phyloP scores from a whole-genome alignment of 1,140 invertebrate species.

The Drosophila baimaii region DNA sequence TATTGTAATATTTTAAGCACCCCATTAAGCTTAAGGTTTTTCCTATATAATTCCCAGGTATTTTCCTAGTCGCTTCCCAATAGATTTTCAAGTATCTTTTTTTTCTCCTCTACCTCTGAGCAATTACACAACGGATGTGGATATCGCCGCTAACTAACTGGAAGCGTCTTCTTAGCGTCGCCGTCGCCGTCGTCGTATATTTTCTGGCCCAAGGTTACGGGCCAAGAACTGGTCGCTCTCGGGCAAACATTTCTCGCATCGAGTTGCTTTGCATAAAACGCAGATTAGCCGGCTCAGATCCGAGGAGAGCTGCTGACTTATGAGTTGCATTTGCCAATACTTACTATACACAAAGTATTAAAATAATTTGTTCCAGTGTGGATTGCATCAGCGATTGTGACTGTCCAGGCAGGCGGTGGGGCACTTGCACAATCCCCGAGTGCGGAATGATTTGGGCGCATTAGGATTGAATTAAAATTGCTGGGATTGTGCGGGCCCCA shows the following conservation, averaged over 20 bases:
- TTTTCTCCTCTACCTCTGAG: slow-evolving; percentile 19
- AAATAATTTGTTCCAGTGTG: slow-evolving; percentile 47
- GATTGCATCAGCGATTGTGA: slow-evolving; percentile 37
- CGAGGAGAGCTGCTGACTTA: slow-evolving; percentile 40
- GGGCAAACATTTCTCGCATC: slow-evolving; percentile 40
- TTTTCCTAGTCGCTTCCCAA: background rate
- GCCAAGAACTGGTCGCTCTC: slow-evolving; percentile 64
- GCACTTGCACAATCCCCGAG: slow-evolving; percentile 59
- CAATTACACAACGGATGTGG: slow-evolving; percentile 49
- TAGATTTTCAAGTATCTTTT: background rate
- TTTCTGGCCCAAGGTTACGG: slow-evolving; percentile 66
- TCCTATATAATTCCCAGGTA: background rate
- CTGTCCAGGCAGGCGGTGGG: background rate
- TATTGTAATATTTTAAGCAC: no score
- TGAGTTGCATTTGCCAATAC: slow-evolving; percentile 46
- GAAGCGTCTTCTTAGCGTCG: slow-evolving; percentile 64
- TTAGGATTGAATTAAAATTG: slow-evolving; percentile 81
- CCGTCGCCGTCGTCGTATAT: slow-evolving; percentile 13
- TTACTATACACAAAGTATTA: slow-evolving; percentile 41
- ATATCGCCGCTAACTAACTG: slow-evolving; percentile 29
- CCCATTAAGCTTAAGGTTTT: no score
- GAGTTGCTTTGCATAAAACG: slow-evolving; percentile 58
- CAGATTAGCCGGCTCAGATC: slow-evolving; percentile 43
- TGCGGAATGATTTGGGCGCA: slow-evolving; percentile 65
- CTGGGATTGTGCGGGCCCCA: slow-evolving; percentile 70